Conservation (phyloP, 2,113 vertebrate species). For the Puma concolor region DNA sequence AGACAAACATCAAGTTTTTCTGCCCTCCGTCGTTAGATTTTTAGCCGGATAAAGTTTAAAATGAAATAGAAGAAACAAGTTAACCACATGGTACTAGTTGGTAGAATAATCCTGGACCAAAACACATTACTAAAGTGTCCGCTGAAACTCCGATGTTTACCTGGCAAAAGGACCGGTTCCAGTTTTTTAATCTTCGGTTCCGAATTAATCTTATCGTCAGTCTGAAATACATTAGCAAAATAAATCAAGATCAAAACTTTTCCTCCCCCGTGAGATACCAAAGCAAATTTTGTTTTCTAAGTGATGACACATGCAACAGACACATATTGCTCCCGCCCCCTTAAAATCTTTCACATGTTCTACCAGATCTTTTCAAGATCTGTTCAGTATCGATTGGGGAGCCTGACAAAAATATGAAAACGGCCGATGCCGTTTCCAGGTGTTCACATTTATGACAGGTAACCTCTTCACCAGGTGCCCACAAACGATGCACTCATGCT, state of each 20-base stretch:
- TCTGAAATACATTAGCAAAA: conserved; percentile 82
- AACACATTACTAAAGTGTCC: neutral
- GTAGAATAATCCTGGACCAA: neutral
- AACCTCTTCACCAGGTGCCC: neutral
- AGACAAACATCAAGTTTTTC: neutral
- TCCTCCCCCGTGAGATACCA: neutral
- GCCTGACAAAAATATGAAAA: neutral
- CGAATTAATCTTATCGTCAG: conserved; percentile 88
- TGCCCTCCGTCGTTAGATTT: neutral
- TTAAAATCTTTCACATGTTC: neutral
- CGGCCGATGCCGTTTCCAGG: neutral
- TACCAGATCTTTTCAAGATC: neutral
- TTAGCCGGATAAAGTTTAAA: neutral
- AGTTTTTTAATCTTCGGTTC: conserved; percentile 94
- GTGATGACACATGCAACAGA: neutral
- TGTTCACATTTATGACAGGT: neutral
- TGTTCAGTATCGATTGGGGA: neutral
- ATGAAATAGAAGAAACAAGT: neutral
- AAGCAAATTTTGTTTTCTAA: neutral
- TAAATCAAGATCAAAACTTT: neutral
- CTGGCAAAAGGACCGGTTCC: conserved; percentile 94
- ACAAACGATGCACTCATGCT: neutral
- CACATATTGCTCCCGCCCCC: neutral
- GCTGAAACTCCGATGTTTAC: conserved; percentile 82
- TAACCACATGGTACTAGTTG: neutral